phyloP scores from a whole-genome alignment of 2,113 vertebrate species.

The Ptilonorhynchus violaceus region DNA sequence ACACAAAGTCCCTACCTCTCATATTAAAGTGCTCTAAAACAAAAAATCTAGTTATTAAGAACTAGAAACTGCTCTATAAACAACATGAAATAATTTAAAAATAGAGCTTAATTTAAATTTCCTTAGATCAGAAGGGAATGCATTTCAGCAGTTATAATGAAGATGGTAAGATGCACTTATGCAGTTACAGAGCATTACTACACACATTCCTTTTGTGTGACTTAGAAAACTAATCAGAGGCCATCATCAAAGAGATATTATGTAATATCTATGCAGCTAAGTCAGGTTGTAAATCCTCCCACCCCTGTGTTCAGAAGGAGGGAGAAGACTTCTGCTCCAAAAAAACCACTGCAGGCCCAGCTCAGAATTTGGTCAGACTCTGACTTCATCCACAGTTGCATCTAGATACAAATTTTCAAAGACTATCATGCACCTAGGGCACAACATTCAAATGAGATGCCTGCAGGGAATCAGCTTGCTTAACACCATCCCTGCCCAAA shows the following conservation, averaged over 20 bases:
- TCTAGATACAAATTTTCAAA: not conserved
- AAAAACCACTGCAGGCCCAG: not conserved
- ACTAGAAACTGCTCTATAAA: not conserved
- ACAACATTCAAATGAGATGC: not conserved
- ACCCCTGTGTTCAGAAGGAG: not conserved
- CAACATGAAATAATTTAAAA: not conserved
- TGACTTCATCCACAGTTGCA: not conserved
- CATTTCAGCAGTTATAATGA: not conserved
- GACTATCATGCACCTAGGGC: not conserved
- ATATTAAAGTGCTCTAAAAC: not conserved
- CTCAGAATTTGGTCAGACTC: not conserved
- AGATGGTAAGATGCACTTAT: not conserved
- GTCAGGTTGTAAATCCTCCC: not conserved
- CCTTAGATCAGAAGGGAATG: not conserved
- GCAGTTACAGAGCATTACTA: not conserved
- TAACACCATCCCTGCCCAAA: not conserved
- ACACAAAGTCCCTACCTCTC: not conserved
- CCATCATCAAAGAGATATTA: not conserved
- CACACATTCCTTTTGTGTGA: not conserved
- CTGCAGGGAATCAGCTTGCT: not conserved
- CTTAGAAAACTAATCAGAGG: not conserved
- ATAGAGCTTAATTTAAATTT: not conserved
- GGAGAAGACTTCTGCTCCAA: not conserved
- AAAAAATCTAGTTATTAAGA: not conserved
- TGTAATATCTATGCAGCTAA: not conserved